These are phyloP conservation scores for Lasius fuliginosus DNA, from an alignment of 2,888 invertebrate genomes.

Conservation along the genomic window DNA sequence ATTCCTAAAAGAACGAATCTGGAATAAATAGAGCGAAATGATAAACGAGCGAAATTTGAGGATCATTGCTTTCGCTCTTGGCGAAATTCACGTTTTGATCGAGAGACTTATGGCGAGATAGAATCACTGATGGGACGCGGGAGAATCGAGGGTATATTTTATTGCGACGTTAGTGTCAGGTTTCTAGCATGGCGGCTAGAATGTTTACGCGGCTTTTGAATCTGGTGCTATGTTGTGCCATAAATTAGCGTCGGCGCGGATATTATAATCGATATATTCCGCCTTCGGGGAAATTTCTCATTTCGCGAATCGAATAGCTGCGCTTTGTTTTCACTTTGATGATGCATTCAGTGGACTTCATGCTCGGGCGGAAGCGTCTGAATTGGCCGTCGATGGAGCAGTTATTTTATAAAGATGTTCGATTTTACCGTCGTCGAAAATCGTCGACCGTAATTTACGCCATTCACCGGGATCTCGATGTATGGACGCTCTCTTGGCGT, in stretches of 20 bases:
- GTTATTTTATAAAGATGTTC: constrained; percentile 10
- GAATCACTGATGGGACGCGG: background rate
- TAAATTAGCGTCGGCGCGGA: constrained; percentile 47
- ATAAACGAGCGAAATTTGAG: constrained; percentile 12
- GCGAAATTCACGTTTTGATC: constrained; percentile 19
- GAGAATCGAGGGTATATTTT: constrained; percentile 29
- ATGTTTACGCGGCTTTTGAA: constrained; percentile 17
- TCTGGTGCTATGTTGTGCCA: background rate
- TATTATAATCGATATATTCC: constrained; percentile 66
- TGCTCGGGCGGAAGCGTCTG: background rate
- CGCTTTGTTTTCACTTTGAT: constrained; percentile 22
- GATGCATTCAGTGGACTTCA: constrained; percentile 13
- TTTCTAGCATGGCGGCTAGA: background rate
- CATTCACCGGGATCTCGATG: background rate
- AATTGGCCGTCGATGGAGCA: background rate
- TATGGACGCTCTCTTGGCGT: background rate
- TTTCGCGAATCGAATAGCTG: constrained; percentile 60
- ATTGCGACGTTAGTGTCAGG: constrained; percentile 37
- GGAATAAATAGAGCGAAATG: constrained; percentile 12
- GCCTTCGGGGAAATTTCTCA: constrained; percentile 68
- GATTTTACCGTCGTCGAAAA: constrained; percentile 12
- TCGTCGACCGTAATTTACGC: background rate
- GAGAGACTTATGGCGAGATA: constrained; percentile 6
- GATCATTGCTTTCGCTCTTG: background rate
- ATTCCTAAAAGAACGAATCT: constrained; percentile 18